Evolutionary conservation across 2,797 vertebrate species (phyloP).

Genomic region (Mormyrus proboscirostris): DNA sequence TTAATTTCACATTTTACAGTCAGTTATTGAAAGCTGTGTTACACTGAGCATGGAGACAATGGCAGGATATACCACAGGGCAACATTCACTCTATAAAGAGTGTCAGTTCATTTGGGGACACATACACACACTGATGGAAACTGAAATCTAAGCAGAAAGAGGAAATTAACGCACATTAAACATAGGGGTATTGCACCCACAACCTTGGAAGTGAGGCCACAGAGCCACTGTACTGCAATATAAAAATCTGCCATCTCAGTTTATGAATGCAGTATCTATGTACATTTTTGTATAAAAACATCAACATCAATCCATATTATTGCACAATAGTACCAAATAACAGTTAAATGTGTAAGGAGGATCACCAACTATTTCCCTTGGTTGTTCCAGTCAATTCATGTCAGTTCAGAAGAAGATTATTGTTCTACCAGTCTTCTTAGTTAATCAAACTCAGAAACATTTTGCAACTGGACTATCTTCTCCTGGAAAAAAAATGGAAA

Average conservation of each 20-base stretch:
- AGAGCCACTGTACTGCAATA: neutral
- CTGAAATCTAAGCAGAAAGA: neutral
- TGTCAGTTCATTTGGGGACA: neutral
- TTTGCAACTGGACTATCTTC: constrained; percentile 45
- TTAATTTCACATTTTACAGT: neutral
- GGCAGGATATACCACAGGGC: neutral
- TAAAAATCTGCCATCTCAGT: neutral
- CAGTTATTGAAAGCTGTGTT: neutral
- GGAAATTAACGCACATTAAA: neutral
- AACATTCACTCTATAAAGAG: neutral
- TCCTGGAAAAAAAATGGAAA: constrained; percentile 43
- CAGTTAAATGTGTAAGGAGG: neutral
- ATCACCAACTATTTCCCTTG: neutral
- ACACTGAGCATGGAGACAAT: neutral
- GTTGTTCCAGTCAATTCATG: neutral
- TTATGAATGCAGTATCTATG: neutral
- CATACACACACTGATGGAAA: neutral
- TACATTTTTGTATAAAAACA: constrained; percentile 6
- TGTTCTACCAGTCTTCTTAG: neutral
- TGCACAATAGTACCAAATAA: constrained; percentile 1
- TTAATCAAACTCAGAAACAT: constrained; percentile 54
- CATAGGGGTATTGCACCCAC: neutral
- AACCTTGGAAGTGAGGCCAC: neutral
- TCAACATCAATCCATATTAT: neutral
- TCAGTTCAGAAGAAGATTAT: constrained; percentile 16